These are phyloP conservation scores for Orthosia gracilis DNA, from an alignment of 2,888 invertebrate species.

Conservation along the genomic window DNA sequence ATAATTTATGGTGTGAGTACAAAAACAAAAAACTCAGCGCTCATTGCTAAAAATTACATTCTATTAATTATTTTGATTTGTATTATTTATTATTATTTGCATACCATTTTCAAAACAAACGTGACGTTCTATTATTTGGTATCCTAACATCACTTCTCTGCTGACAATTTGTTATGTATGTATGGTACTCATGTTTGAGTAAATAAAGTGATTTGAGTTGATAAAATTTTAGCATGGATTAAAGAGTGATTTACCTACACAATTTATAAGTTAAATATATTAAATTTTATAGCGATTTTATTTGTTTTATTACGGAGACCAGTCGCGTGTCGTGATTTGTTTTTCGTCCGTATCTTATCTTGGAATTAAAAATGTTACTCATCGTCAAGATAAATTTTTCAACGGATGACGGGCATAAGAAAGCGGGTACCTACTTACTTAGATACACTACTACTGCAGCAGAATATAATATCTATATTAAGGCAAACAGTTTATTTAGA, in stretches of 20 bases:
- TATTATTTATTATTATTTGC: too few species aligned
- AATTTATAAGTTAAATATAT: neutral
- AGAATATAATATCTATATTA: neutral
- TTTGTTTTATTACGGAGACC: slow-evolving; percentile 19
- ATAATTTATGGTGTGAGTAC: too few species aligned
- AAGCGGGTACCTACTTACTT: neutral
- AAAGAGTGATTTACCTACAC: neutral
- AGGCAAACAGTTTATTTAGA: neutral
- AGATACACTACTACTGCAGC: neutral
- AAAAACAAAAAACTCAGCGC: too few species aligned
- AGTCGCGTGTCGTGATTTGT: slow-evolving; percentile 47
- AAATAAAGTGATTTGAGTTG: too few species aligned
- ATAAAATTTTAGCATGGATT: too few species aligned
- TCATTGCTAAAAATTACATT: too few species aligned
- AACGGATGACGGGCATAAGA: neutral
- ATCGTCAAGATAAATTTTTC: slow-evolving; percentile 43
- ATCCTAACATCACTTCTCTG: too few species aligned
- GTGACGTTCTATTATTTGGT: too few species aligned
- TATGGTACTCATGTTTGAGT: too few species aligned
- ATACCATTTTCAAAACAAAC: too few species aligned
- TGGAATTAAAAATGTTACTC: slow-evolving; percentile 45
- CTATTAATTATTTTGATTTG: too few species aligned
- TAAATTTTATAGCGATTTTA: neutral
- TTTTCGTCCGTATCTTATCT: slow-evolving; percentile 64
- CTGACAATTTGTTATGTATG: too few species aligned